Evolutionary conservation across 2,888 invertebrate species (phyloP), one percentile per base, ranked within the genome.

Genomic region (Pandemis cinnamomeana): DNA sequence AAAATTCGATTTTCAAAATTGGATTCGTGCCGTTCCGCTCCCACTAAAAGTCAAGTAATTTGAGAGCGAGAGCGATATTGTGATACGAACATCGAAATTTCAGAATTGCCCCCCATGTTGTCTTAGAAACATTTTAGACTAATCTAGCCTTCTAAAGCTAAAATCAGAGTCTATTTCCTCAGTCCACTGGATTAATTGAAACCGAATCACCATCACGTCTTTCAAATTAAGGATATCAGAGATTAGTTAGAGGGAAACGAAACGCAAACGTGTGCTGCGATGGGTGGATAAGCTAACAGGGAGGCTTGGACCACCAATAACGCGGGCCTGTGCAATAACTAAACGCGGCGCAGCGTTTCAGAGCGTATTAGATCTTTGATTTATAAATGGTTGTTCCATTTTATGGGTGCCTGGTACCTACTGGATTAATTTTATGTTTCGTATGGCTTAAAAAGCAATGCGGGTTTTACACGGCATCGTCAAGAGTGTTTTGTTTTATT

Each of bases 341-440:
- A 71, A 74, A 71, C 74, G 74, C 66, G 73, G 73, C 80, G 80
- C 79, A 79, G 80, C 78, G 78, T 80, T 81, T 76, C 78, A 64
- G 76, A 77, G 76, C 78, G 77, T 80, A 81, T 83, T 82, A 80
- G 77, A 85, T 84, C 83, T 79, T 82, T 86, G 84, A 85, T 87
- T 86, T 85, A 86, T 86, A 84, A 84, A 84, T 82, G 82, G 81
- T 82, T 80, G 79, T 83, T 84, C 79, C 78, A 82, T 86, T 87
- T 88, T 86, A 87, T 83, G 80, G 80, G 69, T 15, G 64, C 69
- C 60, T 44, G 51, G 73, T 73, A 71, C 75, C 75, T 71, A 74
- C 71, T 55, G 55, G 71, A 71, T 71, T 70, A 64, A 67, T 13
- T 72, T 71, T 67, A 74, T 67, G 67, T 62, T 67, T 36, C 51